These are phyloP conservation scores for Drosophila atripex DNA, from an alignment of 2,888 invertebrate genomes.

Conservation along the genomic window DNA sequence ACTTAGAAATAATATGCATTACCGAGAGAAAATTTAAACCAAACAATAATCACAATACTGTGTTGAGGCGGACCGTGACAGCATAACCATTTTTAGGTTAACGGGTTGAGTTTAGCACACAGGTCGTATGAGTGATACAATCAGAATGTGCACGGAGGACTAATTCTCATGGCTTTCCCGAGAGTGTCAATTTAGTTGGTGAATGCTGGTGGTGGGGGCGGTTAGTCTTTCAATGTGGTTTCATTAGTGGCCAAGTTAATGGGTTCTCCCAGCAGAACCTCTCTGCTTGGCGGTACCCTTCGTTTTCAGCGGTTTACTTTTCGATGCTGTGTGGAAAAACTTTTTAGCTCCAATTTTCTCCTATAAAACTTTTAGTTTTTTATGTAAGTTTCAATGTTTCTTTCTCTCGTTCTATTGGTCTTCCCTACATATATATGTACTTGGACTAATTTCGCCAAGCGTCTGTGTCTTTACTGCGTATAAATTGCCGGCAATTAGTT, in stretches of 20 bases:
- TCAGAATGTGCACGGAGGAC: slow-evolving; percentile 1
- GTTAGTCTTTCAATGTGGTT: slow-evolving; percentile 41
- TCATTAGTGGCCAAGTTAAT: slow-evolving; percentile 49
- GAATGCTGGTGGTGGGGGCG: background rate
- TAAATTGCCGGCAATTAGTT: slow-evolving; percentile 77
- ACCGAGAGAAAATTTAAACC: background rate
- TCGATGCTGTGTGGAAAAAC: slow-evolving; percentile 45
- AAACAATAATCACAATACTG: background rate
- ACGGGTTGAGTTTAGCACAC: background rate
- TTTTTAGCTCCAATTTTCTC: slow-evolving; percentile 64
- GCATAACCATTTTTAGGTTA: background rate
- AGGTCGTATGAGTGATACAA: slow-evolving; percentile 32
- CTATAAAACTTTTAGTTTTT: slow-evolving; percentile 51
- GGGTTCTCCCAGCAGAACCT: slow-evolving; percentile 12
- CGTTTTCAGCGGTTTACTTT: slow-evolving; percentile 61
- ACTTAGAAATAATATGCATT: background rate
- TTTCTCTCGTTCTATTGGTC: slow-evolving; percentile 24
- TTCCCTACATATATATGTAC: slow-evolving; percentile 4
- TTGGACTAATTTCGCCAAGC: slow-evolving; percentile 2
- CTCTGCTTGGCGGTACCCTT: background rate
- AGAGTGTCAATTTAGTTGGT: slow-evolving; percentile 36
- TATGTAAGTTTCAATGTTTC: slow-evolving; percentile 12
- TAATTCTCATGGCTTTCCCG: slow-evolving; percentile 19
- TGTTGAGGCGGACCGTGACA: background rate
- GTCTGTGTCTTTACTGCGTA: slow-evolving; percentile 53